These are phyloP conservation scores for Chamaetylas fuelleborni DNA, from an alignment of 2,113 vertebrate species.

Conservation along the genomic window DNA sequence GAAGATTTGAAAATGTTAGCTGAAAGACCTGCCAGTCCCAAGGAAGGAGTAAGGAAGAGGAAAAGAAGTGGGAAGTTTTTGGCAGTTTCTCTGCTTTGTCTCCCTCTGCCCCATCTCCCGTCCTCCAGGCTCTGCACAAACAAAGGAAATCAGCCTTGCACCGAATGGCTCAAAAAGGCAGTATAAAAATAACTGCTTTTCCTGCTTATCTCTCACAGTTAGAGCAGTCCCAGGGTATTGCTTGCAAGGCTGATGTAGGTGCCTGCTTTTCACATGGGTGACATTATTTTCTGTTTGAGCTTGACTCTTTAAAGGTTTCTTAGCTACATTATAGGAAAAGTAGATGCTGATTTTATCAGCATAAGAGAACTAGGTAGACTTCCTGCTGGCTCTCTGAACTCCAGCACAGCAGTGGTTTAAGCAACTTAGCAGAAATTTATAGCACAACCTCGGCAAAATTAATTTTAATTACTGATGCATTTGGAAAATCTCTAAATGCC, in stretches of 20 bases:
- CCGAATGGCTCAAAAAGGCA: neutral
- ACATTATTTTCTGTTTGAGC: neutral
- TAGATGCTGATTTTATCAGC: neutral
- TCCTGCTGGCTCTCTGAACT: neutral
- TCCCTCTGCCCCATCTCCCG: neutral
- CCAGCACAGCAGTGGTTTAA: neutral
- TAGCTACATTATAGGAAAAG: neutral
- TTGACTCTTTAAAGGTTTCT: neutral
- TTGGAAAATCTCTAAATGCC: neutral
- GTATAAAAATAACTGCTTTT: conserved; percentile 27
- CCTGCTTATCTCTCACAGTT: neutral
- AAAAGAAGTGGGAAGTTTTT: conserved; percentile 15
- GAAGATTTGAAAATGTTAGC: neutral
- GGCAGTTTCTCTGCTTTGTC: neutral
- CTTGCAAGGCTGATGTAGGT: neutral
- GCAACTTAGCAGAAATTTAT: neutral
- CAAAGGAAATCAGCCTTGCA: conserved; percentile 27
- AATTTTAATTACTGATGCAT: conserved; percentile 26
- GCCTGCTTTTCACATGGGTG: neutral
- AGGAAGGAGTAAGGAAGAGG: neutral
- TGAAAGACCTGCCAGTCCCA: neutral
- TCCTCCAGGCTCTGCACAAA: conserved; percentile 15
- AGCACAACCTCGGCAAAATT: neutral
- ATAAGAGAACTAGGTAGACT: neutral
- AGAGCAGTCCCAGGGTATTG: neutral